These are phyloP conservation scores for Trissolcus japonicus DNA, from an alignment of 2,888 invertebrate genomes.

Conservation along the genomic window DNA sequence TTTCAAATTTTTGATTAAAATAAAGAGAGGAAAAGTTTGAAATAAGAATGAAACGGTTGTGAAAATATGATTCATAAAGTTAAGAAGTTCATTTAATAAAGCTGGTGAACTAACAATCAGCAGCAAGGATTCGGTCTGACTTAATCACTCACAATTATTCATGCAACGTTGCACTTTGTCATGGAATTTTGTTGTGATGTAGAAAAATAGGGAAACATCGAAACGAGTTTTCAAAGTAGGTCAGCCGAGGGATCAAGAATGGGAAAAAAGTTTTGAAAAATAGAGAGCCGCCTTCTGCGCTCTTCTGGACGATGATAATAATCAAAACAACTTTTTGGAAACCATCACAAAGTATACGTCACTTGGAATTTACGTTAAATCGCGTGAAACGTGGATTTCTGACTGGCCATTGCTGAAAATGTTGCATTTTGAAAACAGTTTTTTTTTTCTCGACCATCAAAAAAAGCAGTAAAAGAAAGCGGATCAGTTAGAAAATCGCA, in stretches of 20 bases:
- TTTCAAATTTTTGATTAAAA: too few relatives aligned
- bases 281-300: constrained; percentile 11
- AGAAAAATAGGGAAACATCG: constrained; percentile 26
- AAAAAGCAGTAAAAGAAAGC: background rate
- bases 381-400: too few relatives aligned
- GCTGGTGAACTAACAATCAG: background rate
- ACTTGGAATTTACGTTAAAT: too few relatives aligned
- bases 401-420: too few relatives aligned
- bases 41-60: background rate
- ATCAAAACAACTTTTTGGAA: background rate
- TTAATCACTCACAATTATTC: constrained; percentile 2
- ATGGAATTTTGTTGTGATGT: constrained; percentile 27
- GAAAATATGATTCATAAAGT: background rate
- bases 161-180: constrained; percentile 12
- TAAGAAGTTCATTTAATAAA: background rate
- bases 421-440: too few relatives aligned
- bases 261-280: constrained; percentile 30
- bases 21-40: too few relatives aligned
- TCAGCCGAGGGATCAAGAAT: constrained; percentile 17
- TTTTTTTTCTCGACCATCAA: background rate
- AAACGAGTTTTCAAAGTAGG: constrained; percentile 33
- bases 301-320: constrained; percentile 8
- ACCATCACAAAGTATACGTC: too few relatives aligned
- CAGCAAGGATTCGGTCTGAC: too few relatives aligned
- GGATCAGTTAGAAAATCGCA: too few relatives aligned